phyloP scores from a whole-genome alignment of 37 sponge, comb jelly and placozoan genomes.

The Mnemiopsis leidyi region DNA sequence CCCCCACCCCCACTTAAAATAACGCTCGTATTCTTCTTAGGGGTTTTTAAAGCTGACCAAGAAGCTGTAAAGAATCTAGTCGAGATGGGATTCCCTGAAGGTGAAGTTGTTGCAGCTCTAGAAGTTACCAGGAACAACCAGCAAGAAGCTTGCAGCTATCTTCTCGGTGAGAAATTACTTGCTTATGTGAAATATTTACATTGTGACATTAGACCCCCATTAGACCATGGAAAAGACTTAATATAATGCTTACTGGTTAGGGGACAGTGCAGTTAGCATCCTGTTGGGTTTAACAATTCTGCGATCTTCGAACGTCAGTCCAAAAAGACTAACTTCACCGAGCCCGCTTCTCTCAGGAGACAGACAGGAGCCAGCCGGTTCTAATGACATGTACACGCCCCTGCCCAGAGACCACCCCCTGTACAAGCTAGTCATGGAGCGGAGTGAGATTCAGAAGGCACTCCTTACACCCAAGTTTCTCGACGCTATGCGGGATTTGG shows the following conservation, averaged over 20 bases:
- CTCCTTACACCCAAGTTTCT: conserved; percentile 64
- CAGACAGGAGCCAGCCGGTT: background rate
- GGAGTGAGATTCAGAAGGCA: conserved; percentile 61
- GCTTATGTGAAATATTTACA: no score
- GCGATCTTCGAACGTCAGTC: no score
- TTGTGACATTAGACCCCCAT: no score
- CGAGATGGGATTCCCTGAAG: conserved; percentile 64
- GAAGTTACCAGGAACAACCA: conserved; percentile 51
- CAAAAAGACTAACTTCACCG: no score
- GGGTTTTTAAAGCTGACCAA: conserved; percentile 34
- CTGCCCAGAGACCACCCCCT: conserved; percentile 49
- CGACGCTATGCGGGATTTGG: conserved; percentile 57
- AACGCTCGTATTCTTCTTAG: background rate
- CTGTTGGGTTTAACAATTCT: no score
- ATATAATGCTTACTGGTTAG: no score
- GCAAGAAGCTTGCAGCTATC: conserved; percentile 47
- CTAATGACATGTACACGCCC: conserved; percentile 63
- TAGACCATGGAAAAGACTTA: no score
- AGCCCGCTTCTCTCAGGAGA: no score
- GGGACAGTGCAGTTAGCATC: no score
- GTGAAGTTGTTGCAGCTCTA: conserved; percentile 40
- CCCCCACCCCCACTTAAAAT: background rate
- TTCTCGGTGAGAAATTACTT: background rate
- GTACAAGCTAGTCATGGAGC: conserved; percentile 63
- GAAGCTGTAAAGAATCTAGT: conserved; percentile 20